phyloP scores from a whole-genome alignment of 1,140 invertebrate genomes.

The Drosophila suzukii region DNA sequence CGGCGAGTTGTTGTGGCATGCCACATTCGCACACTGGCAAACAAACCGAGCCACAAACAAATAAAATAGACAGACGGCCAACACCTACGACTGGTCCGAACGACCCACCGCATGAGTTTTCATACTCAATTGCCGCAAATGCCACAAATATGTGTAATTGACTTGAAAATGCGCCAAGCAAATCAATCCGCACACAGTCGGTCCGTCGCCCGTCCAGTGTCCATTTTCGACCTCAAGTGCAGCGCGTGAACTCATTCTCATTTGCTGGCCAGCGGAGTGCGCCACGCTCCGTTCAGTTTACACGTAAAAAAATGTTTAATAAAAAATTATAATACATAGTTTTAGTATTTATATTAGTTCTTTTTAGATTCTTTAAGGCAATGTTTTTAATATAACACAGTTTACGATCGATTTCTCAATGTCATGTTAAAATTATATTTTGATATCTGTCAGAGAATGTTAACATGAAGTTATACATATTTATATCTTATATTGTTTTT shows the following conservation, averaged over 20 bases:
- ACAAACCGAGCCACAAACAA: constrained; percentile 37
- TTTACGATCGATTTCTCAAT: no score
- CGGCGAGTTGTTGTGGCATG: constrained; percentile 67
- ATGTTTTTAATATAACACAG: no score
- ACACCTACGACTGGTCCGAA: constrained; percentile 60
- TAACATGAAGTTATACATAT: no score
- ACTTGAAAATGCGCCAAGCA: constrained; percentile 79
- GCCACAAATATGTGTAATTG: constrained; percentile 82
- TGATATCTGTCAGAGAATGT: no score
- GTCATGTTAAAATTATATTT: no score
- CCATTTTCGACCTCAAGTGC: constrained; percentile 73
- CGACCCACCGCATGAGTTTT: constrained; percentile 76
- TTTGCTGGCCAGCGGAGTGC: constrained; percentile 56
- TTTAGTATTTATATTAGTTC: neutral
- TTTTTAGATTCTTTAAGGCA: no score
- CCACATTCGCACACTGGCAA: constrained; percentile 48
- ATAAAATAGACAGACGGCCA: constrained; percentile 66
- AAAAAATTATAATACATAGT: no score
- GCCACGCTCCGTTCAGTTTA: constrained; percentile 14
- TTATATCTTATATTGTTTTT: no score
- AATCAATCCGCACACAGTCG: constrained; percentile 68
- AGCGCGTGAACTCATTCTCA: constrained; percentile 80
- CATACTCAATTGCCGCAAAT: constrained; percentile 79
- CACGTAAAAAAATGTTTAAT: constrained; percentile 5
- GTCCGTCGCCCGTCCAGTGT: constrained; percentile 11